Percentiles rank a stretch among this genome's conserved stretches.
Conservation (phyloP, 2,113 vertebrate species). For the Oryctolagus cuniculus region DNA sequence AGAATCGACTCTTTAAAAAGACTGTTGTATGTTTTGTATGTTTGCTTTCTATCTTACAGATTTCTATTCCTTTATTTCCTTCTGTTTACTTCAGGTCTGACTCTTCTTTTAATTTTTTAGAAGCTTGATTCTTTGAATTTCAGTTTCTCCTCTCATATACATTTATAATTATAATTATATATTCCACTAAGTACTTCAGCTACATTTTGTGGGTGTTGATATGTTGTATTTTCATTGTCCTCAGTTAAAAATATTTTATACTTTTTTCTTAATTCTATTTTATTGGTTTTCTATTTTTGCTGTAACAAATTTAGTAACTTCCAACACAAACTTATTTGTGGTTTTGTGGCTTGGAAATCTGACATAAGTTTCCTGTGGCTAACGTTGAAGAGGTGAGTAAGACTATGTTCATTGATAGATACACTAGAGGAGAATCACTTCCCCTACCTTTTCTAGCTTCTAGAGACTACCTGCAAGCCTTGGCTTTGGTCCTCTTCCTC, state of each 20-base stretch:
- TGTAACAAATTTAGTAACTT: not conserved
- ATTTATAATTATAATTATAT: not conserved
- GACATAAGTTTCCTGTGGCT: not conserved
- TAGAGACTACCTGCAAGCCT: not conserved
- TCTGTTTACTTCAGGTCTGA: not conserved
- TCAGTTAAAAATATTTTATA: not conserved
- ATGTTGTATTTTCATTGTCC: not conserved
- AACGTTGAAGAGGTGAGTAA: not conserved
- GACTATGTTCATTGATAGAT: not conserved
- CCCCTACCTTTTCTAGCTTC: not conserved
- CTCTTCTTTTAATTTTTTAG: not conserved
- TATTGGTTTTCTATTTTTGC: not conserved
- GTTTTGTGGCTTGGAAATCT: conserved; percentile 11
- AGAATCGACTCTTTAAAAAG: not conserved
- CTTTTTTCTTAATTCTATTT: not conserved
- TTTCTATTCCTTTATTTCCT: not conserved
- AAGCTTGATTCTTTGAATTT: conserved; percentile 8
- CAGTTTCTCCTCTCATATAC: not conserved
- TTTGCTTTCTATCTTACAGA: not conserved
- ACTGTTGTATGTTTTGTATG: not conserved
- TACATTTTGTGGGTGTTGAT: not conserved
- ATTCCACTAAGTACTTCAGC: not conserved
- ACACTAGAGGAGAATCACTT: not conserved
- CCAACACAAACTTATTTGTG: not conserved
- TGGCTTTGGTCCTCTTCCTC: not conserved